These are phyloP conservation scores for Charanyca ferruginea DNA, from an alignment of 2,888 invertebrate species.

Conservation along the genomic window DNA sequence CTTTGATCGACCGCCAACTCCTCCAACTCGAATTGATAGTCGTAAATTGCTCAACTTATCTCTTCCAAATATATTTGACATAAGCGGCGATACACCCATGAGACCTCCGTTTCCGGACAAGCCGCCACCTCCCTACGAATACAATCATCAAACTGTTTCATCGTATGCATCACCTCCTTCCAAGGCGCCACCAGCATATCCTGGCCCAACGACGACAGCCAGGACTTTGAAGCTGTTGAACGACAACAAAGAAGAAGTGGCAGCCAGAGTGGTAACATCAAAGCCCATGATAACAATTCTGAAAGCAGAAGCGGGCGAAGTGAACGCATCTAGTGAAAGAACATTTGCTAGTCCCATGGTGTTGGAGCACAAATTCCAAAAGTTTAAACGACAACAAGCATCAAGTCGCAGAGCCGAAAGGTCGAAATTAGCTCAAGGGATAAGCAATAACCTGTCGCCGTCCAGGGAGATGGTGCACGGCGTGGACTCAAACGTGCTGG, in stretches of 20 bases:
- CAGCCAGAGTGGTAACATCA: constrained; percentile 94
- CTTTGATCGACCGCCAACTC: constrained; percentile 92
- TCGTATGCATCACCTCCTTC: constrained; percentile 76
- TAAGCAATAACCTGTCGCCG: constrained; percentile 86
- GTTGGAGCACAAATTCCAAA: constrained; percentile 87
- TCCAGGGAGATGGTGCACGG: constrained; percentile 83
- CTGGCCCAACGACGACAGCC: constrained; percentile 78
- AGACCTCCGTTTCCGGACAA: constrained; percentile 80
- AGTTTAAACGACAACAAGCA: constrained; percentile 87
- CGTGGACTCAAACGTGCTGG: constrained; percentile 89
- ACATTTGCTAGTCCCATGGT: constrained; percentile 89
- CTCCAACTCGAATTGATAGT: constrained; percentile 93
- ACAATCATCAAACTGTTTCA: constrained; percentile 91
- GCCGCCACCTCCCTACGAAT: constrained; percentile 94
- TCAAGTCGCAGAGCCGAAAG: constrained; percentile 92
- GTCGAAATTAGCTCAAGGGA: constrained; percentile 90
- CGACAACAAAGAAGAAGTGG: constrained; percentile 92
- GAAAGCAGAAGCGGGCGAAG: constrained; percentile 94
- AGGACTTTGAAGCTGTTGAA: constrained; percentile 70
- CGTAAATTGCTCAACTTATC: constrained; percentile 86
- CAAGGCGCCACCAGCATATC: constrained; percentile 93
- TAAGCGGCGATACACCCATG: constrained; percentile 74
- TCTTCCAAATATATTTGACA: constrained; percentile 86
- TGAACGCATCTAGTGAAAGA: constrained; percentile 92
- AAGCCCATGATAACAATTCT: constrained; percentile 94